These are phyloP conservation scores for Catostomus latipinnis DNA, from an alignment of 2,797 vertebrate genomes.

Conservation along the genomic window DNA sequence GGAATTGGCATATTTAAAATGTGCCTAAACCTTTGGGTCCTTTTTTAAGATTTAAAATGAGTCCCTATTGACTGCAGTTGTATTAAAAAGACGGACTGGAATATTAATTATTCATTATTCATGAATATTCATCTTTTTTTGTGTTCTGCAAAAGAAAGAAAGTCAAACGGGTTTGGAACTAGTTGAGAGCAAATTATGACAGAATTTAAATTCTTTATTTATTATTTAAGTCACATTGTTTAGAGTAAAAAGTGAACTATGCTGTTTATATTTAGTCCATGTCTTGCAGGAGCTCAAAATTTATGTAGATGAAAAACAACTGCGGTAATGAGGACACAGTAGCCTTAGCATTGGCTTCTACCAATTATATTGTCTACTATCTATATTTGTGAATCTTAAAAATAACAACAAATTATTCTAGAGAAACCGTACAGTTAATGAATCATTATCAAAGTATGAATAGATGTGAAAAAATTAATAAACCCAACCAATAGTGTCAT, in stretches of 20 bases:
- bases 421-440: background rate
- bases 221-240: background rate
- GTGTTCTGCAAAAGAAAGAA: too few species aligned
- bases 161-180: too few species aligned
- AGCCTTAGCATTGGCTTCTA: background rate
- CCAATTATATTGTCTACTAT: background rate
- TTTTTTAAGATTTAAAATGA: too few species aligned
- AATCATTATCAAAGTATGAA: background rate
- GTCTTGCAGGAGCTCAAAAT: background rate
- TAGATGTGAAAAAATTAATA: background rate
- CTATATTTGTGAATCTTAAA: slow-evolving; percentile 4
- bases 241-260: background rate
- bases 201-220: background rate
- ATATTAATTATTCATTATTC: too few species aligned
- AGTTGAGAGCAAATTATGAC: too few species aligned
- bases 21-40: too few species aligned
- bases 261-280: slow-evolving; percentile 14
- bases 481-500: too few species aligned
- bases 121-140: too few species aligned
- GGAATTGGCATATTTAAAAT: too few species aligned
- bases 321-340: slow-evolving; percentile 13
- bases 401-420: slow-evolving; percentile 4
- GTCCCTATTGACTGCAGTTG: too few species aligned
- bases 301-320: background rate
- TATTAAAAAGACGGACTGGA: too few species aligned